Conservation (phyloP, 2,113 vertebrate genomes). For the Tichodroma muraria region DNA sequence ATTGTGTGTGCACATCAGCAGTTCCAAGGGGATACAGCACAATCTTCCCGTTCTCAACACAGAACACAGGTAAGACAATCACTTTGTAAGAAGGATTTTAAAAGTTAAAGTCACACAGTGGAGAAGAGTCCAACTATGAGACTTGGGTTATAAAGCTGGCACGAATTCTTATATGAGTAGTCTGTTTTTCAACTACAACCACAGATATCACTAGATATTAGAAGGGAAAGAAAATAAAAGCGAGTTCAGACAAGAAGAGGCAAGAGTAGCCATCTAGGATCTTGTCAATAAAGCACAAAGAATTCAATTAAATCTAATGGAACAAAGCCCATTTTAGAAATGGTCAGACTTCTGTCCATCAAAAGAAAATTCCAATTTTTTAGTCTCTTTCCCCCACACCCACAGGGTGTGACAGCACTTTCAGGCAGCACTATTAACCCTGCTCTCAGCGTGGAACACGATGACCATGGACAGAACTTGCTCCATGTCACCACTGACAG, state of each 20-base stretch:
- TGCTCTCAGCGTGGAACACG: rapidly evolving
- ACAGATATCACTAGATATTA: neutral
- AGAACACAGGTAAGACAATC: neutral
- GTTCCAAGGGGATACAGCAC: neutral
- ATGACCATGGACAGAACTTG: neutral
- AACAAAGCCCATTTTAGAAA: conserved; percentile 20
- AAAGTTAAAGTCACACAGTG: neutral
- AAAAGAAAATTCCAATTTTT: neutral
- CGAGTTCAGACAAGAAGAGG: neutral
- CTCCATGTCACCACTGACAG: neutral
- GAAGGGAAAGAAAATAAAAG: neutral
- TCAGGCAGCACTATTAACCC: neutral
- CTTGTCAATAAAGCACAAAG: neutral
- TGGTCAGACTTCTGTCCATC: neutral
- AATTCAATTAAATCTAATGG: conserved; percentile 33
- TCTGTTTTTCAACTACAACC: neutral
- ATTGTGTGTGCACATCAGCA: neutral
- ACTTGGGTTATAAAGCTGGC: neutral
- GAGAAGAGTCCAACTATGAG: neutral
- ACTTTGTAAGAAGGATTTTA: neutral
- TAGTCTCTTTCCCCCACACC: neutral
- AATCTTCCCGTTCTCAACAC: neutral
- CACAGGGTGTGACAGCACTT: neutral
- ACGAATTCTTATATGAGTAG: neutral
- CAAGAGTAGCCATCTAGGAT: neutral